A percentile compares a stretch with the other conserved stretches of the same genome.
Evolutionary conservation across 2,113 vertebrate genomes (phyloP).

Genomic region (Corydoras sp.): DNA sequence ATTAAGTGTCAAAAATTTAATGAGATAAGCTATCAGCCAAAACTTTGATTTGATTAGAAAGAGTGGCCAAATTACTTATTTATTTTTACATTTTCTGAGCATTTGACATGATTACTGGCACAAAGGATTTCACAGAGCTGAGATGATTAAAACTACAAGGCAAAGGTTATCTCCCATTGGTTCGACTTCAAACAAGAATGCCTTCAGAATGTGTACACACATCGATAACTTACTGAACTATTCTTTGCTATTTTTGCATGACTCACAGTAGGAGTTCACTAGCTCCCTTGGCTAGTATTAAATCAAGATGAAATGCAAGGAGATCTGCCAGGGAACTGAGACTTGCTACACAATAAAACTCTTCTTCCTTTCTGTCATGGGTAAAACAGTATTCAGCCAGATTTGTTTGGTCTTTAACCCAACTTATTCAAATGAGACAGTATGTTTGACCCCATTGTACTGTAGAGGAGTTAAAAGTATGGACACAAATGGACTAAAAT

Average conservation of each 20-base stretch:
- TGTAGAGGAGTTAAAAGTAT: slow-evolving; percentile 9
- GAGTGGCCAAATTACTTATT: slow-evolving; percentile 26
- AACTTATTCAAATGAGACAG: slow-evolving; percentile 11
- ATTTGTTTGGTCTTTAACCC: slow-evolving; percentile 12
- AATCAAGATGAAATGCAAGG: slow-evolving; percentile 19
- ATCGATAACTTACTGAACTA: slow-evolving; percentile 12
- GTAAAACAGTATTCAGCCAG: not conserved
- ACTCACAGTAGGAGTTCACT: slow-evolving; percentile 17
- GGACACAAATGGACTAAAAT: not conserved
- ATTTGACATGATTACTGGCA: slow-evolving; percentile 21
- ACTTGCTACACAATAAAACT: slow-evolving; percentile 2
- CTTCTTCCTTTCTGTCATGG: not conserved
- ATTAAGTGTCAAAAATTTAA: slow-evolving; percentile 47
- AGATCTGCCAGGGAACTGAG: slow-evolving; percentile 4
- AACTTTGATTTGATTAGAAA: too few species aligned
- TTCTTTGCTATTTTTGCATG: slow-evolving; percentile 21
- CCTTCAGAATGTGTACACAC: not conserved
- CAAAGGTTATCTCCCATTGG: not conserved
- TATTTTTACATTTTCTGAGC: slow-evolving; percentile 30
- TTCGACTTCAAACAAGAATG: slow-evolving; percentile 24
- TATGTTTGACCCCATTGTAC: not conserved
- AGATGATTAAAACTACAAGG: slow-evolving; percentile 14
- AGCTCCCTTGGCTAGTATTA: slow-evolving; percentile 22
- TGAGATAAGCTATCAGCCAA: slow-evolving; percentile 41
- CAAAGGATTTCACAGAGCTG: slow-evolving; percentile 21